Conservation (phyloP, 2,888 invertebrate genomes). For the Metallyticus violacea region DNA sequence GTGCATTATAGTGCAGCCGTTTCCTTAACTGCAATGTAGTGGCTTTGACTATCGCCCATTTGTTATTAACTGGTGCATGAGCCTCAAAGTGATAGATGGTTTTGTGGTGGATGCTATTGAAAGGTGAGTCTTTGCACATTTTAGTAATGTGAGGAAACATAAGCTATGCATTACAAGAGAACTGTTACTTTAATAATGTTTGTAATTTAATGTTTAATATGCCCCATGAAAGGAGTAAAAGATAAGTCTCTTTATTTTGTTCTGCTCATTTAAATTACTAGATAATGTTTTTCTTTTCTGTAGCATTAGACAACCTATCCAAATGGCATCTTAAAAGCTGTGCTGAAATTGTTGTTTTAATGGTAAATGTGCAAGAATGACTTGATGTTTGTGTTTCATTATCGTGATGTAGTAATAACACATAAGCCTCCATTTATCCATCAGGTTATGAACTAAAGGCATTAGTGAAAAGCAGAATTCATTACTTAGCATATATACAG, state of each 20-base stretch:
- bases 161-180: neutral
- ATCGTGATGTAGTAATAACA: too few relatives aligned
- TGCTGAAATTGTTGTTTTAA: neutral
- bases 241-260: neutral
- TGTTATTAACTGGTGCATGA: slow-evolving; percentile 90
- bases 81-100: slow-evolving; percentile 82
- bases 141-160: too few relatives aligned
- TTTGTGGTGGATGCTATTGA: slow-evolving; percentile 87
- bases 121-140: slow-evolving; percentile 57
- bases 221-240: neutral
- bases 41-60: slow-evolving; percentile 91
- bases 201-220: neutral
- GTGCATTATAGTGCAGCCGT: slow-evolving; percentile 37
- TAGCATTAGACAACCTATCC: neutral
- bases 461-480: too few relatives aligned
- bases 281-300: too few relatives aligned
- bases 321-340: neutral
- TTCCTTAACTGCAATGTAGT: slow-evolving; percentile 54
- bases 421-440: too few relatives aligned
- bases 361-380: neutral
- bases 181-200: neutral
- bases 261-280: neutral
- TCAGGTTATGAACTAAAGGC: too few relatives aligned
- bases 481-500: too few relatives aligned
- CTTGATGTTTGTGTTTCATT: neutral